Percentiles rank a stretch among this genome's conserved stretches.
Conservation (phyloP, 2,797 vertebrate genomes). For the Galaxias olidus region DNA sequence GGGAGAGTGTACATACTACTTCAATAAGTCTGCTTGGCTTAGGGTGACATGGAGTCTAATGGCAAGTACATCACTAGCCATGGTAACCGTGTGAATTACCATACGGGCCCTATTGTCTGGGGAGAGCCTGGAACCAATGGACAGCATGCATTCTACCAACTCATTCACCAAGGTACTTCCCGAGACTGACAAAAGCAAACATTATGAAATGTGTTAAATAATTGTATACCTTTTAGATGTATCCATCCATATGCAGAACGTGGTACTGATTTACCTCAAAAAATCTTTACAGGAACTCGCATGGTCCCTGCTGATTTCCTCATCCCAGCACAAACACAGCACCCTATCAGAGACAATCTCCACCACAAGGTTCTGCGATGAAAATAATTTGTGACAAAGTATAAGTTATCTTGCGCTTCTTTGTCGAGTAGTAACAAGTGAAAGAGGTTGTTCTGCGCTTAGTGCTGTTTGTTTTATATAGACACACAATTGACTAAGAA, state of each 20-base stretch:
- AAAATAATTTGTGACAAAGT: too few relatives aligned
- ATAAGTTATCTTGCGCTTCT: too few relatives aligned
- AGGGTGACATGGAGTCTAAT: slow-evolving; percentile 99
- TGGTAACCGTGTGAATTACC: slow-evolving; percentile 84
- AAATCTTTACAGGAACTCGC: slow-evolving; percentile 94
- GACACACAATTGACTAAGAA: too few relatives aligned
- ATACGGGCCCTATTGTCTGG: slow-evolving; percentile 96
- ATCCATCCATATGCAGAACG: too few relatives aligned
- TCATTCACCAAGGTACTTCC: slow-evolving; percentile 97
- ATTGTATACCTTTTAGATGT: not conserved
- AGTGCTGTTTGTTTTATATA: slow-evolving; percentile 1
- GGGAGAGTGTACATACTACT: too few relatives aligned
- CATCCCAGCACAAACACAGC: slow-evolving; percentile 91
- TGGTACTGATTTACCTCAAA: too few relatives aligned
- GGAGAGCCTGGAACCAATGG: slow-evolving; percentile 97
- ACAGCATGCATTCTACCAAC: slow-evolving; percentile 97
- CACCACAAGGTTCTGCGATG: slow-evolving; percentile 99
- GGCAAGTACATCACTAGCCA: slow-evolving; percentile 92
- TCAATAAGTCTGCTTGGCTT: too few relatives aligned
- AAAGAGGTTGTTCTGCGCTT: too few relatives aligned
- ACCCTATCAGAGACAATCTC: slow-evolving; percentile 91
- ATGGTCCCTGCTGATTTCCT: slow-evolving; percentile 96
- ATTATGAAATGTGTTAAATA: too few relatives aligned
- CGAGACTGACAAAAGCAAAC: too few relatives aligned
- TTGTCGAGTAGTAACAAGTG: too few relatives aligned